Evolutionary conservation across 1,140 invertebrate species (phyloP), one percentile per base, ranked within the genome.

Genomic region (Coenobita brevimanus): DNA sequence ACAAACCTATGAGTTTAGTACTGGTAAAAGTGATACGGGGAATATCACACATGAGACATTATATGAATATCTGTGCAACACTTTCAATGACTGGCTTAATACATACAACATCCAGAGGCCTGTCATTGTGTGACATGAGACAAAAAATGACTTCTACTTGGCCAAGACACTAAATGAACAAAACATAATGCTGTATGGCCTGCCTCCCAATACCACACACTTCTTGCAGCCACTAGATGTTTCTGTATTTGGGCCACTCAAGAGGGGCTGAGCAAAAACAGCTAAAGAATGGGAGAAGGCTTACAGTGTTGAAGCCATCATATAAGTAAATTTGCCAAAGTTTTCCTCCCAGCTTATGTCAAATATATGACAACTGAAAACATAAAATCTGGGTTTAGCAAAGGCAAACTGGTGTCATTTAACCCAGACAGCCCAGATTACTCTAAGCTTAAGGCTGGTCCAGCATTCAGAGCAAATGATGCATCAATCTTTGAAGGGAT

Each of bases 121-220:
- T 27, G 76, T 79, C 13, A 79, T 79, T 27, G 13, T 79, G 15
- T 57, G 43, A 57, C 76, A 79, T 57, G 76, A 79, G 46, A 79
- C 13, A 8, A 79, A n/a, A 21, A 79, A 27, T 27, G 54, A 79
- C 27, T 79, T 17, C 36, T 54, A 79, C 30, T 57, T 79, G 17
- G 76, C 76, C 13, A 54, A 79, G 46, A 4, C 76, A 3, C 76
- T 79, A 21, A 79, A 79, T 79, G 76, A 79, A 3, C 30, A 27
- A 24, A 33, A 33, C 13, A 79, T 79, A 1, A 79, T 79, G 10
- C 46, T 79, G 4, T 79, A 79, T 30, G 76, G 76, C 6, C 46
- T 57, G 1, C 76, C 76, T 15, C 76, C 76, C n/a, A 79, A 79
- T 33, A 6, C 46, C 46, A 50, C 46, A 50, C 46, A 50, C 46